Conservation (phyloP, 53 echinoderm and acorn worm genomes). For the Holothuria scabra region DNA sequence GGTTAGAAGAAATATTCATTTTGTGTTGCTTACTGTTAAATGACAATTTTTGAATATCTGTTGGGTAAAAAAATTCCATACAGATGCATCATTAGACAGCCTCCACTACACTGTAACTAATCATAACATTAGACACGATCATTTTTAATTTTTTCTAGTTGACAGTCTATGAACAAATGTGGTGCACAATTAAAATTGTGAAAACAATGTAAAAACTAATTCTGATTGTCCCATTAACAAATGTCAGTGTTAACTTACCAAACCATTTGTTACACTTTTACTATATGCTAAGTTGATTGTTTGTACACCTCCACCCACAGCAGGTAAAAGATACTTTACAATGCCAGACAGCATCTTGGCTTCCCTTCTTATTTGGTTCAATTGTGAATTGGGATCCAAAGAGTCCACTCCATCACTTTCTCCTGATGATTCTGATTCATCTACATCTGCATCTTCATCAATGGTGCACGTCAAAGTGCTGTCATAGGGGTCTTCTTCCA, state of each 20-base stretch:
- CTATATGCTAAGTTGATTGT: conserved; percentile 70
- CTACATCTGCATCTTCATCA: conserved; percentile 96
- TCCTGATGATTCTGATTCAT: conserved; percentile 85
- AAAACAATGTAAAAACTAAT: no score
- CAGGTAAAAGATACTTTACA: conserved; percentile 77
- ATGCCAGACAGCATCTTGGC: conserved; percentile 84
- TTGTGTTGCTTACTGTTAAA: no score
- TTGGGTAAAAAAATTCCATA: no score
- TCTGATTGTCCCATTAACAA: no score
- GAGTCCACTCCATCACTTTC: conserved; percentile 78
- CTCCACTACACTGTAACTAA: no score
- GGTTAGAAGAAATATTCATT: no score
- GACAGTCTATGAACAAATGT: no score
- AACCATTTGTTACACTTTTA: conserved; percentile 81
- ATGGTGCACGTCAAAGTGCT: conserved; percentile 46
- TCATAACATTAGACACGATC: no score
- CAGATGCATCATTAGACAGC: no score
- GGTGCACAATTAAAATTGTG: no score
- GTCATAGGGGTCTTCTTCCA: conserved; percentile 45
- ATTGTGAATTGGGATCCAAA: conserved; percentile 49
- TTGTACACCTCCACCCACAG: conserved; percentile 81
- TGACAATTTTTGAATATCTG: no score
- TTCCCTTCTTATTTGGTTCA: conserved; percentile 72
- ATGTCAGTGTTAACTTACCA: conserved; percentile 93
- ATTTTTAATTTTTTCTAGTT: no score